Conservation (phyloP, 1,140 invertebrate genomes). For the Babylonia areolata region DNA sequence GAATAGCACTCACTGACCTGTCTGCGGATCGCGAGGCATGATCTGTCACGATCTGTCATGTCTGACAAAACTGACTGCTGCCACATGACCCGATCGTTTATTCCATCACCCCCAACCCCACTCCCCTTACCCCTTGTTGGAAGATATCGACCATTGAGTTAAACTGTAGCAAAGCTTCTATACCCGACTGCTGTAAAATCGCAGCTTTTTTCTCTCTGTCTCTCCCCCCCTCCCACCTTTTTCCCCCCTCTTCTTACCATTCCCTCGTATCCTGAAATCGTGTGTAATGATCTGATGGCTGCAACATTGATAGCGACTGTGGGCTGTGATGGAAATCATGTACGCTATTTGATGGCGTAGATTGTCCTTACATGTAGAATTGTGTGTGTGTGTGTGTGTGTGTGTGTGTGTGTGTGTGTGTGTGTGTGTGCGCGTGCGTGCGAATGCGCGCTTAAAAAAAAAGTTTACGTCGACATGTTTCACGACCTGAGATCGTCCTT, state of each 20-base stretch:
- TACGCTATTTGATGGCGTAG: neutral
- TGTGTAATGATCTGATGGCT: neutral
- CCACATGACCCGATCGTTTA: neutral
- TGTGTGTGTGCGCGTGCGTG: conserved; percentile 5
- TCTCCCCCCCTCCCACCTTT: too few relatives aligned
- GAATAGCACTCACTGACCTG: too few relatives aligned
- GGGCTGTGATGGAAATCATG: neutral
- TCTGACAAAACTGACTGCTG: neutral
- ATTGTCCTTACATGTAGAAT: neutral
- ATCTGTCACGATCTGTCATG: neutral
- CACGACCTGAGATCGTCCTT: neutral
- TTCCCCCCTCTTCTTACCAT: too few relatives aligned
- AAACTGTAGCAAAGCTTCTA: too few relatives aligned
- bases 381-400: neutral
- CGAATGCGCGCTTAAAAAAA: neutral
- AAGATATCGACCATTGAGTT: too few relatives aligned
- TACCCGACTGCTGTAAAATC: too few relatives aligned
- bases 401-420: neutral
- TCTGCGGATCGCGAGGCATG: too few relatives aligned
- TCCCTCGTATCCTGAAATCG: too few relatives aligned
- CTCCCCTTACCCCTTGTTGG: neutral
- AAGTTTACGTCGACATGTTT: too few relatives aligned
- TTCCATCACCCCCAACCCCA: neutral
- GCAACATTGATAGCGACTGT: neutral
- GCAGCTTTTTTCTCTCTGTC: too few relatives aligned